Conservation (phyloP, 2,888 invertebrate genomes). For the Oxycera nigricornis region DNA sequence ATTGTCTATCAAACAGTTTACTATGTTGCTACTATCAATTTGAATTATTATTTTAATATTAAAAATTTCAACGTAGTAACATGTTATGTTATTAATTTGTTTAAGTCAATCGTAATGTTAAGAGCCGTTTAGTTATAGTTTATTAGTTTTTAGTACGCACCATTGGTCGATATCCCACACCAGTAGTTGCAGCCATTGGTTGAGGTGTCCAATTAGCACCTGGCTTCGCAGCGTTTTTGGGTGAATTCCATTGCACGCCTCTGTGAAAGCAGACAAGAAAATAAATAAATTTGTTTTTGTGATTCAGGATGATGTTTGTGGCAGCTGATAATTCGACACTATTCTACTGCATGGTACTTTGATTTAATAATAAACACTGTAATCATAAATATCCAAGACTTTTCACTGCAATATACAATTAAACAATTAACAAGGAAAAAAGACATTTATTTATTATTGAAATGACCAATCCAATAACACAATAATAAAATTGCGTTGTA, state of each 20-base stretch:
- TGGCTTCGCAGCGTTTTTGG: constrained; percentile 83
- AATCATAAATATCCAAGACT: no score
- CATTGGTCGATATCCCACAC: constrained; percentile 88
- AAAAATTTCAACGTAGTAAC: not conserved
- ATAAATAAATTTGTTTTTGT: no score
- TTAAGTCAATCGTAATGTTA: not conserved
- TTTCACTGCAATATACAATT: no score
- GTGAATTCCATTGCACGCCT: constrained; percentile 91
- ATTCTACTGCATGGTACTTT: no score
- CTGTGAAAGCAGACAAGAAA: constrained; percentile 63
- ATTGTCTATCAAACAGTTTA: constrained; percentile 28
- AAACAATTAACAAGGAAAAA: no score
- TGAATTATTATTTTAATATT: not conserved
- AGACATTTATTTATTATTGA: no score
- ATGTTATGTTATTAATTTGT: not conserved
- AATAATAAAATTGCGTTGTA: no score
- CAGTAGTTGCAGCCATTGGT: constrained; percentile 88
- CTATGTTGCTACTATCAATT: not conserved
- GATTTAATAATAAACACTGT: no score
- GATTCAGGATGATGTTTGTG: no score
- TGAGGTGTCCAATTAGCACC: constrained; percentile 85
- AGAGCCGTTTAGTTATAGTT: not conserved
- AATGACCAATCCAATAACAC: no score
- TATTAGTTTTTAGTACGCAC: constrained; percentile 63
- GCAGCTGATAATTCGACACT: no score